Base-by-base conservation (phyloP, 92 coral and sea anemone genomes). In the Palythoa caribaeorum region DNA sequence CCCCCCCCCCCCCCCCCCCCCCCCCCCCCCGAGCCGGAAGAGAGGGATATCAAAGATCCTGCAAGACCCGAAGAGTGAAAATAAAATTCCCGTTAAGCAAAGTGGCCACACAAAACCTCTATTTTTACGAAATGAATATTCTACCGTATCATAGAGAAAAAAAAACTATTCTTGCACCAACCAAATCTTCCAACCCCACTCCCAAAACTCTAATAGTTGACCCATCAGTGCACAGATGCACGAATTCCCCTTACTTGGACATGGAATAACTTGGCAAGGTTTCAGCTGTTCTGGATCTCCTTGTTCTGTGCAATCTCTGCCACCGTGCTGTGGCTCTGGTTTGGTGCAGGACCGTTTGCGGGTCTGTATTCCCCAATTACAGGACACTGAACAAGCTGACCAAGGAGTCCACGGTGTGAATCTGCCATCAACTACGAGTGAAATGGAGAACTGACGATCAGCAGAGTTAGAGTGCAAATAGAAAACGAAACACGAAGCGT, bases 271-370 rank as follows among this genome's bases (percentile, higher is more conserved):
- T 88, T 95, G 96, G 63, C 98, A 97, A 28, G 99, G 96, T 60
- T 97, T 93, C 1, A 95, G 79, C 68, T 94, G 94, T 73, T 94
- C 98, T 20, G 98, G 95, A 66, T 97, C 99, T 28, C 99, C 99
- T 12, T 89, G 94, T 40, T 90, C 97, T 9, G 99, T 97, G 83
- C 99, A 97, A 83, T 97, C 99, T 10, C 97, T 92, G 52, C 99
- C 99, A 39, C 99, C 98, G 78, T 97, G 99, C 71, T 94, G 95
- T 11, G 99, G 99, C 84, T 96, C 98, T 0, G 99, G 99, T n/a
- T 87, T 83, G 44, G 93, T 92, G 63, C 99, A 97, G 48, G 96
- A 80, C 1, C 99, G 98, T 57, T 87, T 89, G 70, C 99, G 84
- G 53, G 96, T 94, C 73, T 96, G 94, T 36, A 96, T 95, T 8